Evolutionary conservation across 2,888 invertebrate species (phyloP), one percentile per base, ranked within the genome.

Genomic region (Parasteatoda lunata): DNA sequence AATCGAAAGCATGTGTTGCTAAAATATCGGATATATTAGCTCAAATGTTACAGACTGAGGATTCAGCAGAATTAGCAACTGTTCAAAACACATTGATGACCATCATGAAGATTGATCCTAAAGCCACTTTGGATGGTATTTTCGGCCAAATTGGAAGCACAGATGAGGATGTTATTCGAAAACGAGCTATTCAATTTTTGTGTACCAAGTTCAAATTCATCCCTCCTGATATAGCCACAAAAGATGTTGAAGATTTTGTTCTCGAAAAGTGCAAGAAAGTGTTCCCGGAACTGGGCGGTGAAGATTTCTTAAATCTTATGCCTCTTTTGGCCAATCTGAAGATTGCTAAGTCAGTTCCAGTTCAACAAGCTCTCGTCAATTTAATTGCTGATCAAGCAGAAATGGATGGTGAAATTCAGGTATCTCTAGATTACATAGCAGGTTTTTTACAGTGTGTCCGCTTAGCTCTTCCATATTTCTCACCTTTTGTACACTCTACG

Each of bases 1-100:
- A 96, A 90, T 95, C 95, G 86, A 95, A 95, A 89, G 96, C 96
- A 89, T 95, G 96, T 91, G 95, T 97, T 0, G 94, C 95, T 59
- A 95, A 96, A 92, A 96, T 98, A 90, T 96, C 97, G 11, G 97
- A 98, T 92, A 97, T 98, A 89, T 93, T 98, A 87, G 96, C 97
- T 5, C 98, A 99, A 91, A 93, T 99, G 69, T 93, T 98, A 84
- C 96, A 97, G 91, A 94, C 97, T 47, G 96, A 97, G 89, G 97
- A 98, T 92, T 92, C 94, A 49, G 94, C 95, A 48, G 98, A 98
- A 93, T 93, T 97, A 89, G 95, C 94, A 91, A 94, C 96, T 89
- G 96, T 98, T 52, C 95, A 96, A 88, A 95, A 95, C 90, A 96
- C 97, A 0, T 93, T 98, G 78, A 93, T 96, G 90, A 94, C 96